Evolutionary conservation across 2,113 vertebrate species (phyloP), one percentile per base, ranked within the genome.

Genomic region (Taxidea taxus): DNA sequence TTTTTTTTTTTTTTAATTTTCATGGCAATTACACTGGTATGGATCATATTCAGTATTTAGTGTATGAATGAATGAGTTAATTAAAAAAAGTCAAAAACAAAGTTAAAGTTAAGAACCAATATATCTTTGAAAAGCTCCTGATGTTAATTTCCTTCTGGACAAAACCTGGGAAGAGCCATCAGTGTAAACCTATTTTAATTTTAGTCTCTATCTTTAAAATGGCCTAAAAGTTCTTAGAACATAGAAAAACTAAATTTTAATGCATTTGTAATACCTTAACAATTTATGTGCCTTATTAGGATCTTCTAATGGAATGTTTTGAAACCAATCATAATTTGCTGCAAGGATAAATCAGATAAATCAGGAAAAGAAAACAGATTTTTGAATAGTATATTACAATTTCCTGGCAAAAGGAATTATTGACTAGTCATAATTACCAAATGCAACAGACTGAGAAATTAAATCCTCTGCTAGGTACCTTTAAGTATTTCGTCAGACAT

Each of bases 291-390:
- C 42, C 75, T 70, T 51, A 60, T n/a, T n/a, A 64, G 60, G 23
- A 47, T 77, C n/a, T 85, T 95, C 91, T 78, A 90, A 54, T 72
- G 97, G 96, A 96, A 98, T 97, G 96, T 96, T 93, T 51, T 92
- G 34, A 97, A 97, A 96, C n/a, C 49, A 96, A 66, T 74, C 82
- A 80, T 94, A 95, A 89, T 75, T 94, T 84, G 84, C 39, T 70
- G 39, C 31, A 60, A 96, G 96, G 88, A 92, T 58, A 90, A 97
- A 82, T 92, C 58, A 64, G 60, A 56, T 56, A 56, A 56, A 21
- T 56, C 56, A 56, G 56, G 9, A 56, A 56, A 56, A 56, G 29
- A 70, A 94, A 93, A 88, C 23, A 83, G 70, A 85, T 51, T 74
- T 95, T 88, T 80, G 47, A 93, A 81, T 42, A 15, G 44, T 39